phyloP scores from a whole-genome alignment of 2,888 invertebrate genomes.

The Drosophila subquinaria region DNA sequence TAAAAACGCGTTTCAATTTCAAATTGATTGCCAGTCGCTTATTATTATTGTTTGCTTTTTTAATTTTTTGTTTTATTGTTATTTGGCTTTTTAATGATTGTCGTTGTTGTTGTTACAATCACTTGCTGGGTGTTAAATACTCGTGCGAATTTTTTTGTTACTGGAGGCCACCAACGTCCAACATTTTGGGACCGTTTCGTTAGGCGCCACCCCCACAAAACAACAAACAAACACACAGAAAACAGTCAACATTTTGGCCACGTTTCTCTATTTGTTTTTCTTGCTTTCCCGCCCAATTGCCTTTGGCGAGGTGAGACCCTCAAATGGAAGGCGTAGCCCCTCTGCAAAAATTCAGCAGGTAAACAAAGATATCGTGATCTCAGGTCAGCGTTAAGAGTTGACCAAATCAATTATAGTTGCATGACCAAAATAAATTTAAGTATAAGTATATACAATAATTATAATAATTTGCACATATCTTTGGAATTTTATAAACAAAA shows the following conservation, averaged over 20 bases:
- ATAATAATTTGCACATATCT: constrained; percentile 34
- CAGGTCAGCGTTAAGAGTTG: constrained; percentile 49
- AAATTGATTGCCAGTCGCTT: constrained; percentile 77
- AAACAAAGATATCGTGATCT: constrained; percentile 52
- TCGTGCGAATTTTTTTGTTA: constrained; percentile 74
- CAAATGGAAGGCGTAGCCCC: constrained; percentile 44
- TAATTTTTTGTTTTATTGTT: constrained; percentile 34
- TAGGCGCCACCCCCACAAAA: constrained; percentile 72
- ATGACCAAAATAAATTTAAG: constrained; percentile 21
- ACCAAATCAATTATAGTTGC: constrained; percentile 52
- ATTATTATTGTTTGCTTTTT: constrained; percentile 54
- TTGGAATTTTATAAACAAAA: constrained; percentile 19
- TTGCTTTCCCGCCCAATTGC: constrained; percentile 60
- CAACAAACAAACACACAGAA: background rate
- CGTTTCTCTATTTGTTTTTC: constrained; percentile 69
- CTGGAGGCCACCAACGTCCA: constrained; percentile 68
- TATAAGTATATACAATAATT: constrained; percentile 27
- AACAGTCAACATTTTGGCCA: constrained; percentile 30
- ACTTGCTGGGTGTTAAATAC: constrained; percentile 70
- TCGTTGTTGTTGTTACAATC: constrained; percentile 48
- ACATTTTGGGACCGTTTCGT: constrained; percentile 20
- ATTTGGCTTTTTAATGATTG: constrained; percentile 50
- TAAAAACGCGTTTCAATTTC: constrained; percentile 78
- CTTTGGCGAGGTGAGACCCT: constrained; percentile 63
- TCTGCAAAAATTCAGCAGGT: constrained; percentile 27